Base-by-base conservation (phyloP, 1,140 invertebrate species). In the Himalopsyche phryganea region DNA sequence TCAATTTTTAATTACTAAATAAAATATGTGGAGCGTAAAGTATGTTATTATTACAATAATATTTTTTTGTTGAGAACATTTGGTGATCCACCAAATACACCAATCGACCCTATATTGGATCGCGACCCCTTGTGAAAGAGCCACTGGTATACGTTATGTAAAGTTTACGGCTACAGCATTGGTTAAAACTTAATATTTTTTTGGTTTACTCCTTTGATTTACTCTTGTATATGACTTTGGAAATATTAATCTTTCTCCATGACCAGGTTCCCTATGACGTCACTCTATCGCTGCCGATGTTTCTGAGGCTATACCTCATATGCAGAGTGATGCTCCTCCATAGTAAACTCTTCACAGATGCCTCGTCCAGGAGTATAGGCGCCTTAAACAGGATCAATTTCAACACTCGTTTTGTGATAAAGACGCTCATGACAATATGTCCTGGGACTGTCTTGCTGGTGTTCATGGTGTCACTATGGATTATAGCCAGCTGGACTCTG, bases 361-460 rank as follows among this genome's bases (percentile, higher is more conserved):
- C 96, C 61, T 97, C 94, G 44, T 95, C 92, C 47, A 82, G 89
- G 70, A 90, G 88, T 79, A 92, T 92, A 81, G 96, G 96, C 70
- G 97, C 97, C 68, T 85, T 99, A 69, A 99, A 99, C 85, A 87
- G 96, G 70, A 98, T 99, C 77, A 98, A 98, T 81, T 99, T 99
- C 84, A 98, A 99, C 80, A 98, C 97, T 69, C 85, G 90, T 71
- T 99, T 99, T 81, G 96, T 99, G 68, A 84, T 99, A 68, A 99
- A 99, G 81, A 99, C 97, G 44, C 80, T 99, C 65, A 99, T 99
- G 97, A 99, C 96, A 70, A 98, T 99, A 71, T 99, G 96, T 78
- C 98, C 98, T 18, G 98, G 96, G 65, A 98, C 96, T 44, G 95
- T 99, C 55, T 83, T 99, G 65, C 82, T 98, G 60, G 95, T 98